Percentiles rank a stretch among this genome's conserved stretches.
These are phyloP conservation scores for Mastomys natalensis DNA, from an alignment of 2,113 vertebrate genomes.

Conservation along the genomic window DNA sequence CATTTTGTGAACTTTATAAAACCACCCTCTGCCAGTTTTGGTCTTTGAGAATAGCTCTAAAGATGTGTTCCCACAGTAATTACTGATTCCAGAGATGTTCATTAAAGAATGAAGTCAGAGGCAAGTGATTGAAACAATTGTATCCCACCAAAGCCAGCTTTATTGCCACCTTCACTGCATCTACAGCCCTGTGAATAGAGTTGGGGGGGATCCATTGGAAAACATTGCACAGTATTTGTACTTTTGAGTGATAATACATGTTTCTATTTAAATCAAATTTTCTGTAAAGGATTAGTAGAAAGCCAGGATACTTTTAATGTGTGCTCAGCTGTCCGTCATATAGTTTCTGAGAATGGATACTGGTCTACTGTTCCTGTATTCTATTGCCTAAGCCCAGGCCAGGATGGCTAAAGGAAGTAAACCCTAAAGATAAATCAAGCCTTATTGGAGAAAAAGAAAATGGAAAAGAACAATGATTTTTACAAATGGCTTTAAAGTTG, in stretches of 20 bases:
- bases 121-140: slow-evolving; percentile 88
- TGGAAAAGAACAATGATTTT: background rate
- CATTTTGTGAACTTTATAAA: slow-evolving; percentile 91
- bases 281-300: slow-evolving; percentile 75
- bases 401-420: background rate
- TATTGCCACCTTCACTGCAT: slow-evolving; percentile 83
- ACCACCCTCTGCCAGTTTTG: slow-evolving; percentile 91
- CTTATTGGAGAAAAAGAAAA: background rate
- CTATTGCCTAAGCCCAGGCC: background rate
- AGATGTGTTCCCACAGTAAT: slow-evolving; percentile 92
- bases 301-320: slow-evolving; percentile 69
- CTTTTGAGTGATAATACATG: background rate
- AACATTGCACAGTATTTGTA: background rate
- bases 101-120: slow-evolving; percentile 89
- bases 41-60: slow-evolving; percentile 91
- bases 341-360: slow-evolving; percentile 17
- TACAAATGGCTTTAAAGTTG: background rate
- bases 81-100: slow-evolving; percentile 91
- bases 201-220: background rate
- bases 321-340: slow-evolving; percentile 77
- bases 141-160: slow-evolving; percentile 82
- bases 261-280: slow-evolving; percentile 80
- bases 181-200: slow-evolving; percentile 28
- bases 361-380: background rate
- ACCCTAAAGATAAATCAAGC: background rate